These are phyloP conservation scores for Capitulum mitella DNA, from an alignment of 2,888 invertebrate species.

Conservation along the genomic window DNA sequence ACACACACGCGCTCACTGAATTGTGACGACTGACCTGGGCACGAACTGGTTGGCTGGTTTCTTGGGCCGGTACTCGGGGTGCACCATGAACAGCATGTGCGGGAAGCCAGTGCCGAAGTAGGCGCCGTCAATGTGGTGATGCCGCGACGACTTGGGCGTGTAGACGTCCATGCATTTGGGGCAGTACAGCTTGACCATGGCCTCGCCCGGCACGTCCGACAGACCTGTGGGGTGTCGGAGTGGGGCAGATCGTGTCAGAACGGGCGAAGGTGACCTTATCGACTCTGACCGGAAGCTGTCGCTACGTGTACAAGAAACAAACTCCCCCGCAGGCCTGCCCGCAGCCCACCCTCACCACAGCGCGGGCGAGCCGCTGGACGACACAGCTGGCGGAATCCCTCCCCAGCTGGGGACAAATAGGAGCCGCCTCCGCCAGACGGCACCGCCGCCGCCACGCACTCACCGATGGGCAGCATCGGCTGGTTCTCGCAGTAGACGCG, in stretches of 20 bases:
- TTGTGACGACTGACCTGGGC: conserved; percentile 78
- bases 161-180: conserved; percentile 99
- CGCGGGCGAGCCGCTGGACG: no score
- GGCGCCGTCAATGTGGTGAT: conserved; percentile 98
- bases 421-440: no score
- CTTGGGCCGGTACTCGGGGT: conserved; percentile 97
- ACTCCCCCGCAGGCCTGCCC: no score
- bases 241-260: no score
- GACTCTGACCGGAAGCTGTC: no score
- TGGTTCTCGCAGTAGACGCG: conserved; percentile 98
- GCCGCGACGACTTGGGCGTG: conserved; percentile 94
- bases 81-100: conserved; percentile 99
- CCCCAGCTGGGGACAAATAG: no score
- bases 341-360: no score
- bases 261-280: no score
- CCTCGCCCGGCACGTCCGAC: conserved; percentile 97
- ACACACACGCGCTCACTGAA: no score
- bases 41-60: conserved; percentile 94
- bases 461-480: conserved; percentile 92
- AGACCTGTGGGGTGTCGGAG: conserved; percentile 55
- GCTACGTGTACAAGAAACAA: no score
- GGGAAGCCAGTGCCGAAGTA: conserved; percentile 99
- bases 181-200: conserved; percentile 99
- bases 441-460: conserved; percentile 35
- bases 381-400: no score